These are phyloP conservation scores for Macaca nemestrina DNA, from an alignment of 2,113 vertebrate species.

Conservation along the genomic window DNA sequence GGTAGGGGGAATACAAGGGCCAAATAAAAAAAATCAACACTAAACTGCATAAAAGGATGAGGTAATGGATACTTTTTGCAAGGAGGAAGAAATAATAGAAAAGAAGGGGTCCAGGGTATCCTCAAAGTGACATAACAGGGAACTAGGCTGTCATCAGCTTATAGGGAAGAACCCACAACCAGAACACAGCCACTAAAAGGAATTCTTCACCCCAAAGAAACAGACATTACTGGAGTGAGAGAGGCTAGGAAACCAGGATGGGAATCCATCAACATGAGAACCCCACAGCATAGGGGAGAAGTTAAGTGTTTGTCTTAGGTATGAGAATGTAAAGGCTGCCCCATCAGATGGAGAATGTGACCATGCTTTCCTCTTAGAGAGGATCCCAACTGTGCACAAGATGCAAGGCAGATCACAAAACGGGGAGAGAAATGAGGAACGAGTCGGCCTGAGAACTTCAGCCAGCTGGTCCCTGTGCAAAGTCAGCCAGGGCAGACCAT, in stretches of 20 bases:
- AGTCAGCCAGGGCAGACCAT: not conserved
- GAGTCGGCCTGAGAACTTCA: not conserved
- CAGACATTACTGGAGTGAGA: not conserved
- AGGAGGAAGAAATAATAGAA: not conserved
- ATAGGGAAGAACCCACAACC: not conserved
- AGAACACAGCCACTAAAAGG: not conserved
- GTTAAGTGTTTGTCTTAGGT: not conserved
- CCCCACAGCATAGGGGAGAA: not conserved
- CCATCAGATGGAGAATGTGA: not conserved
- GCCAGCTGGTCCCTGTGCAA: too few species aligned
- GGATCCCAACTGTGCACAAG: too few species aligned
- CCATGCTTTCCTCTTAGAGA: not conserved
- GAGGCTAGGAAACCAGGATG: not conserved
- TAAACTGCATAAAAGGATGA: not conserved
- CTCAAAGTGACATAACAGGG: not conserved
- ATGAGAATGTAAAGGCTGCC: not conserved
- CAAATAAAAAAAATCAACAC: not conserved
- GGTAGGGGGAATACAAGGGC: not conserved
- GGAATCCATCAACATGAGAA: not conserved
- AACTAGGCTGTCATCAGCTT: not conserved
- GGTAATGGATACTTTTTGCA: not conserved
- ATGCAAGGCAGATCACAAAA: not conserved
- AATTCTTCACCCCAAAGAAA: not conserved
- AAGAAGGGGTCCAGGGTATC: not conserved
- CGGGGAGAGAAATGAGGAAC: not conserved